A percentile compares a stretch with the other conserved stretches of the same genome.
Evolutionary conservation across 2,888 invertebrate species (phyloP).

Genomic region (Pecten maximus): DNA sequence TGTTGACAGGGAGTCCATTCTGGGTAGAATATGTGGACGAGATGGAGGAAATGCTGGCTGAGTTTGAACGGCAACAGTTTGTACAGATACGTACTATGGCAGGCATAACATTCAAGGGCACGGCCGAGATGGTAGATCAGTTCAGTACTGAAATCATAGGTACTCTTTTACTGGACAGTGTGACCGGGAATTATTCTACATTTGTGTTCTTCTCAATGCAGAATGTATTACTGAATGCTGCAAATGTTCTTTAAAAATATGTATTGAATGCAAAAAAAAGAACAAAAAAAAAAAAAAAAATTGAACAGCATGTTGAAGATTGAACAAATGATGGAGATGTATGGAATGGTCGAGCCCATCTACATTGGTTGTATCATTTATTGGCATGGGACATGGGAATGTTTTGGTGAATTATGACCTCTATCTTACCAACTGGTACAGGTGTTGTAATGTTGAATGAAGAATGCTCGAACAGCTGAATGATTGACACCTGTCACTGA

Average conservation of each 20-base stretch:
- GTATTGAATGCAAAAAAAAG: too few relatives aligned
- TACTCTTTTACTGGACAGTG: neutral
- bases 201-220: neutral
- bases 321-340: neutral
- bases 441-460: neutral
- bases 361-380: neutral
- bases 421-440: neutral
- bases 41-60: slow-evolving; percentile 47
- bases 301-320: neutral
- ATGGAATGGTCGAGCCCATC: neutral
- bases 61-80: slow-evolving; percentile 50
- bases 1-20: slow-evolving; percentile 77
- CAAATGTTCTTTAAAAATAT: neutral
- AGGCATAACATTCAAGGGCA: slow-evolving; percentile 52
- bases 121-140: slow-evolving; percentile 42
- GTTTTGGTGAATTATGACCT: neutral
- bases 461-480: neutral
- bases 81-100: slow-evolving; percentile 43
- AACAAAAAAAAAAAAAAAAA: too few relatives aligned
- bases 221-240: neutral
- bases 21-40: slow-evolving; percentile 79
- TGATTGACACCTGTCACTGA: neutral
- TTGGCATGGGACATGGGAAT: neutral
- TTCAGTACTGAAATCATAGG: slow-evolving; percentile 51
- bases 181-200: neutral